Percentiles rank a stretch among this genome's conserved stretches.
These are phyloP conservation scores for Thelaira solivaga DNA, from an alignment of 2,888 invertebrate species.

Conservation along the genomic window DNA sequence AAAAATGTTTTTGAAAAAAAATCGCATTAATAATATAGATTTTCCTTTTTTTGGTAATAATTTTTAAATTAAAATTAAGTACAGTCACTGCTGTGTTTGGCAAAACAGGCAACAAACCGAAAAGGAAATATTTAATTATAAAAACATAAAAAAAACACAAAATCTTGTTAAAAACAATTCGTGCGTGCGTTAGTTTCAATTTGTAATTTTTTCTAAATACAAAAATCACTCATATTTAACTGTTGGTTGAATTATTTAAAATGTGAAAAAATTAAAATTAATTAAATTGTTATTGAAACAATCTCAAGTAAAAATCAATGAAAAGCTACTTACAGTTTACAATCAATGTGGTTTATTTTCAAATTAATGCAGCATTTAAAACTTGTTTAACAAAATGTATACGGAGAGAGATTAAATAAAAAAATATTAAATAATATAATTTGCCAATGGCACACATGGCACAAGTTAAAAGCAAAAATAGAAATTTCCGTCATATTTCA, in stretches of 20 bases:
- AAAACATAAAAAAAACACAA: too few species aligned
- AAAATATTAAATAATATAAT: not conserved
- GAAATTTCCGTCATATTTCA: too few species aligned
- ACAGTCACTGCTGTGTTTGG: not conserved
- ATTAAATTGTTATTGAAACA: conserved; percentile 43
- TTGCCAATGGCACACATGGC: conserved; percentile 20
- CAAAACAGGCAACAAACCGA: not conserved
- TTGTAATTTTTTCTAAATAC: not conserved
- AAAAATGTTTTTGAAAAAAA: not conserved
- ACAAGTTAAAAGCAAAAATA: too few species aligned
- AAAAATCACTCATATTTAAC: not conserved
- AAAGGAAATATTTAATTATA: conserved; percentile 43
- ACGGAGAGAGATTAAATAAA: too few species aligned
- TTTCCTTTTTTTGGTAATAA: conserved; percentile 40
- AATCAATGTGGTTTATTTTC: not conserved
- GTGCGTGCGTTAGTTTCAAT: not conserved
- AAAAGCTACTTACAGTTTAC: not conserved
- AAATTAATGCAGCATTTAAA: not conserved
- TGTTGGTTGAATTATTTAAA: not conserved
- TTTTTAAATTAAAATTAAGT: conserved; percentile 24
- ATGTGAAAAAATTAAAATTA: conserved; percentile 18
- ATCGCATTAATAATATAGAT: not conserved
- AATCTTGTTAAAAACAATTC: conserved; percentile 6
- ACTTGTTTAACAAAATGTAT: not conserved
- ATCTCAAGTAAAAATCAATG: conserved; percentile 13